These are phyloP conservation scores for Drosophila prosaltans DNA, from an alignment of 1,140 invertebrate species.

Conservation along the genomic window DNA sequence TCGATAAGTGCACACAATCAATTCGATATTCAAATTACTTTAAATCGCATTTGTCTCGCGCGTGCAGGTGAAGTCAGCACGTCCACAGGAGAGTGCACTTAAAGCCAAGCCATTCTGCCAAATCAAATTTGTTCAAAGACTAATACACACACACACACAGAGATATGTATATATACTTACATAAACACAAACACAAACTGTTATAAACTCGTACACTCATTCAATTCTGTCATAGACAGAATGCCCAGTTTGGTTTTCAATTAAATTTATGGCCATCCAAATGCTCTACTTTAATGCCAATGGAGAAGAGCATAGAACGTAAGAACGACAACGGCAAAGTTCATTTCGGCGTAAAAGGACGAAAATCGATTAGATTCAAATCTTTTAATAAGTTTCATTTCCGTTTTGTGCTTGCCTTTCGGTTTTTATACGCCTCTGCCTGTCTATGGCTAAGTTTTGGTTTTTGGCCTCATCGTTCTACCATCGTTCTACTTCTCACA, in stretches of 20 bases:
- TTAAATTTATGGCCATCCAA: constrained; percentile 77
- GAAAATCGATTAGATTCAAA: constrained; percentile 83
- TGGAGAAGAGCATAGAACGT: constrained; percentile 13
- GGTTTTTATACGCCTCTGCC: constrained; percentile 49
- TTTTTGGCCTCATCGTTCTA: constrained; percentile 15
- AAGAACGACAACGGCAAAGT: constrained; percentile 57
- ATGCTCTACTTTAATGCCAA: constrained; percentile 55
- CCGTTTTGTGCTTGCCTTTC: constrained; percentile 75
- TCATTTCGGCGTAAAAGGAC: constrained; percentile 76
- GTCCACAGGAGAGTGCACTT: constrained; percentile 58
- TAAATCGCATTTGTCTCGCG: constrained; percentile 78
- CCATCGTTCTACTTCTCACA: constrained; percentile 7
- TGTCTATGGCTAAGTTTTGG: constrained; percentile 45
- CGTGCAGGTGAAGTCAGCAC: constrained; percentile 61
- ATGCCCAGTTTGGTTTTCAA: constrained; percentile 70
- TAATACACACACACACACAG: constrained; percentile 13
- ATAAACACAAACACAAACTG: background rate
- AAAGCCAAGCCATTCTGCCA: constrained; percentile 50
- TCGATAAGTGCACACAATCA: constrained; percentile 76
- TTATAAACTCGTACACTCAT: constrained; percentile 25
- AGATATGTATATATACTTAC: constrained; percentile 39
- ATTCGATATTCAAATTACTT: constrained; percentile 80
- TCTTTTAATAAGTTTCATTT: constrained; percentile 83
- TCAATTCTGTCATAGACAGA: constrained; percentile 66
- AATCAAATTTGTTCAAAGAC: constrained; percentile 75